Conservation (phyloP, 2,888 invertebrate species). For the Desoria tigrina region DNA sequence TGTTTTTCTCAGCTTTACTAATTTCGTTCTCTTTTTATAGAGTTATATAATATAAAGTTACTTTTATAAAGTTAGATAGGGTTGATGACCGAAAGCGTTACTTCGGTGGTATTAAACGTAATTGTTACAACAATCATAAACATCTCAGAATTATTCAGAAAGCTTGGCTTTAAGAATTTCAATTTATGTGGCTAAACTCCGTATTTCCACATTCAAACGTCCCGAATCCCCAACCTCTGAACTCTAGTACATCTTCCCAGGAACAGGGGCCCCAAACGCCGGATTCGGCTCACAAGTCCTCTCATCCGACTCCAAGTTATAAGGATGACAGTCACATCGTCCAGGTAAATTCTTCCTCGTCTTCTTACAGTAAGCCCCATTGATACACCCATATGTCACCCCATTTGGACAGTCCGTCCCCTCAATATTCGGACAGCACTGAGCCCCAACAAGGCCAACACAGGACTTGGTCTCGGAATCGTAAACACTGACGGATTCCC, state of each 20-base stretch:
- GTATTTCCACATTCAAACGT: too few species aligned
- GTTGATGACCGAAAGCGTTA: too few species aligned
- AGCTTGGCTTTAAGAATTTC: too few species aligned
- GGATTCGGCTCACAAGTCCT: conserved; percentile 36
- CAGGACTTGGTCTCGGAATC: conserved; percentile 23
- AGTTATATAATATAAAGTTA: too few species aligned
- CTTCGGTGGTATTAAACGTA: too few species aligned
- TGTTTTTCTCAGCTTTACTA: too few species aligned
- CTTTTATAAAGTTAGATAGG: too few species aligned
- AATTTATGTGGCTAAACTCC: too few species aligned
- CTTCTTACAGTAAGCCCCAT: conserved; percentile 35
- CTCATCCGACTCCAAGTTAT: conserved; percentile 37
- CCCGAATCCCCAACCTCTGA: neutral
- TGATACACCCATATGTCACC: conserved; percentile 32
- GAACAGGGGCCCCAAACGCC: conserved; percentile 11
- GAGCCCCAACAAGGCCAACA: conserved; percentile 27
- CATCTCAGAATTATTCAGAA: too few species aligned
- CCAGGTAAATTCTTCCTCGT: conserved; percentile 31
- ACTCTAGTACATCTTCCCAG: conserved; percentile 12
- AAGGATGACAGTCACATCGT: conserved; percentile 32
- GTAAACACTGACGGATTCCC: conserved; percentile 30
- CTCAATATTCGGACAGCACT: conserved; percentile 34
- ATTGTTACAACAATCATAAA: too few species aligned
- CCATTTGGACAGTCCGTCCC: conserved; percentile 28
- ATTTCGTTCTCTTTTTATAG: too few species aligned